Base-by-base conservation (phyloP, 30 jellyfish, hydroid and myxozoan species). In the Aurelia coerulea region DNA sequence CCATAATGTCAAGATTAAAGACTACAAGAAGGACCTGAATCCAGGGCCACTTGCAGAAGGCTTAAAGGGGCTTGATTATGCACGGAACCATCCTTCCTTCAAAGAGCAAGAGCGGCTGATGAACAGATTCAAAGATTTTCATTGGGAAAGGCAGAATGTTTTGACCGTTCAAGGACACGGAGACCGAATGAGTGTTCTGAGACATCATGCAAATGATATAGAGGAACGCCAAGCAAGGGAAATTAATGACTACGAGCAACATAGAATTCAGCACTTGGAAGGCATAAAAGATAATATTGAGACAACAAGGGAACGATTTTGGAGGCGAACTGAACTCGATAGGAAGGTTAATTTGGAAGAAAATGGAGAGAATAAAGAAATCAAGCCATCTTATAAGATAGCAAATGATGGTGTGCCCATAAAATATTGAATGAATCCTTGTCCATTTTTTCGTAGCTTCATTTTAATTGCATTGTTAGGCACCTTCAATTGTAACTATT, bases 401-500 rank as follows among this genome's bases (percentile, higher is more conserved):
- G 60, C 79, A 10, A 88, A 88, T 62, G 96, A 88, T 78, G 96
- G 96, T 56, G 76, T 77, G 17, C 91, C 96, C 49, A 88, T 65
- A 10, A 88, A 23, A 78, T 88, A 67, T 42, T 88, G 73, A 73
- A 0, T 39, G 51, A 39, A 39, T 39, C 6, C 51, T 39, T 39
- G 51, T 39, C 51, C 10, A 39, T 39, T 9, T 39, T 23, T 39
- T 39, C 51, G 51, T 39, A 39, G 51, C 51, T 39, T 39, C 51
- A 2, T 39, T 39, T 39, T 39, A 1, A 39, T 39, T 39, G 8
- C 51, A 23, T 39, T 39, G 6, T 39, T 39, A 2, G 4, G 8
- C 0, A 9, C 8, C 4, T 39, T 6, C 29, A 23, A 0, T 39
- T 39, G 6, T 3, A 39, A 3, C 51, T 3, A 39, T 0, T 39